phyloP scores from a whole-genome alignment of 2,888 invertebrate species.

The Cantharis lateralis region DNA sequence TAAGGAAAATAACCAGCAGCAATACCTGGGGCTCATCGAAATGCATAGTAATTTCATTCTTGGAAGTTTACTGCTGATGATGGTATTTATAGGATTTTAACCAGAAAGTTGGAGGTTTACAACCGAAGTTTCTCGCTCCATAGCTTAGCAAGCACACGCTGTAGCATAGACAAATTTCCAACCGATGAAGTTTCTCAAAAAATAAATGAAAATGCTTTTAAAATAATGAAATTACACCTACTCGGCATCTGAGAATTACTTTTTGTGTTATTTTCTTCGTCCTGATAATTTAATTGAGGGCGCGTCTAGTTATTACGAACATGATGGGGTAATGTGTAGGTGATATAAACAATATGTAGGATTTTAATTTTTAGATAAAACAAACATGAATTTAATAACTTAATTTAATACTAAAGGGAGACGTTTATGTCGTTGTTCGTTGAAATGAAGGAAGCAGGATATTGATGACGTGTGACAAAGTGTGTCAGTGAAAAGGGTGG shows the following conservation, averaged over 20 bases:
- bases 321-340: not conserved
- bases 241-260: not conserved
- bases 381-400: not conserved
- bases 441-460: conserved; percentile 9
- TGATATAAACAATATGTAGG: not conserved
- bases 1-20: not conserved
- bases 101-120: not conserved
- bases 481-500: conserved; percentile 32
- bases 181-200: not conserved
- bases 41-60: not conserved
- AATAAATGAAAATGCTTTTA: not conserved
- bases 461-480: conserved; percentile 24
- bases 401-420: not conserved
- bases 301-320: not conserved
- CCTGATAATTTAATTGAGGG: not conserved
- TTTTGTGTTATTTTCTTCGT: not conserved
- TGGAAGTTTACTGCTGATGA: not conserved
- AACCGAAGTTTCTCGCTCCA: not conserved
- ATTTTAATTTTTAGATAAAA: not conserved
- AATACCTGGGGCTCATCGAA: not conserved
- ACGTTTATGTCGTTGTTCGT: not conserved
- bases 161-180: not conserved
- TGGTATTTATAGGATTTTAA: not conserved
- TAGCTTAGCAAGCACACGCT: not conserved
- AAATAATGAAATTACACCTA: not conserved